Base-by-base conservation (phyloP, 2,888 invertebrate species). In the Eledona agricola region DNA sequence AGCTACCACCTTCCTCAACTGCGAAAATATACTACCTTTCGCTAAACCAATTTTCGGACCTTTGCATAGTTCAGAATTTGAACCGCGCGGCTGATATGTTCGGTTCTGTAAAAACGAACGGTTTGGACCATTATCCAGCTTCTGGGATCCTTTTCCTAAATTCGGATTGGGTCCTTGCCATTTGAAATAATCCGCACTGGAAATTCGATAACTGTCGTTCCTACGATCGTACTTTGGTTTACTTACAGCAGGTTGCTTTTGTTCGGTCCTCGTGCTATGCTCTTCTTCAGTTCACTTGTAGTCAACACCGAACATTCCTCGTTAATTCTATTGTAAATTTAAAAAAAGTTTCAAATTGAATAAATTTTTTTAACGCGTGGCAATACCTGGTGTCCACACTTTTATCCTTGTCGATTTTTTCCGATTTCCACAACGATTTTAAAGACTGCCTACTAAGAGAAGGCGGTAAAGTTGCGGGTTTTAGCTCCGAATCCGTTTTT, bases 91-190 rank as follows among this genome's bases (percentile, higher is more conserved):
- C 26, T 80, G 77, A 38, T 79, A 78, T 28, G 68, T 72, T 6
- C 79, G 78, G 1, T 67, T 59, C 0, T 65, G 59, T 9, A 67
- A 47, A 12, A 72, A 50, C 12, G 60, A 58, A 16, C 59, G 49
- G 58, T 87, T 80, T 1, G 84, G 79, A 1, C 89, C 88, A 42
- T 77, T 77, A 0, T 81, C 79, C 1, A 79, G 26, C 17, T 74
- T 72, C 53, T 77, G 74, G n/a, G 78, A 73, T 0, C 83, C 84
- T 13, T 75, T 74, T 3, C 81, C 75, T 7, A 86, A 74, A 34
- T 80, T 81, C 0, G 85, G 83, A 74, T 91, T 87, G 0, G 90
- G 87, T 0, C 92, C 92, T 59, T 87, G 87, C 91, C 92, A 92
- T 2, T 90, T 85, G 34, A 90, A 82, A 70, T 93, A 93, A 69